These are phyloP conservation scores for Mirza zaza DNA, from an alignment of 2,113 vertebrate species.

Conservation along the genomic window DNA sequence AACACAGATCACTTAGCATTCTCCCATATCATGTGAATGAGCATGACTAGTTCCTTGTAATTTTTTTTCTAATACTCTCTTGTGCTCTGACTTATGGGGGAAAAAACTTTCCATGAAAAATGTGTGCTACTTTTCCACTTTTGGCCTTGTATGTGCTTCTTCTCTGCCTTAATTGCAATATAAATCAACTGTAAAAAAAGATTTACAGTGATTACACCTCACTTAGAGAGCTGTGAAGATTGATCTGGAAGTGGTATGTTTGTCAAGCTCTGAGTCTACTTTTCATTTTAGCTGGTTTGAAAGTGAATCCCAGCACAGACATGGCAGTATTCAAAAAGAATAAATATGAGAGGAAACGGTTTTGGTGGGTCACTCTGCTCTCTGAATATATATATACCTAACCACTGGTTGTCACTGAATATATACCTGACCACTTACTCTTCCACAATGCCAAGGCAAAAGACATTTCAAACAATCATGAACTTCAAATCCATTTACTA, in stretches of 20 bases:
- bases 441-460: neutral
- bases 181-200: slow-evolving; percentile 70
- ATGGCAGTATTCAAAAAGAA: neutral
- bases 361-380: neutral
- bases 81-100: slow-evolving; percentile 54
- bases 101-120: slow-evolving; percentile 74
- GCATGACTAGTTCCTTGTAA: slow-evolving; percentile 34
- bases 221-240: slow-evolving; percentile 72
- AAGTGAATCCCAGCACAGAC: neutral
- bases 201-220: slow-evolving; percentile 68
- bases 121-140: slow-evolving; percentile 63
- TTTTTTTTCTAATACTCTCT: slow-evolving; percentile 31
- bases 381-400: too few relatives aligned
- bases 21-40: slow-evolving; percentile 28
- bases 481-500: neutral
- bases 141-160: slow-evolving; percentile 68
- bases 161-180: slow-evolving; percentile 71
- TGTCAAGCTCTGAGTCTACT: neutral
- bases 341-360: neutral
- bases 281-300: neutral
- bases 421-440: neutral
- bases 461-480: neutral
- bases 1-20: slow-evolving; percentile 60
- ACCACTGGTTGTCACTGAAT: neutral
- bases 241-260: slow-evolving; percentile 50